phyloP scores from a whole-genome alignment of 2,888 invertebrate species.

The Papilio demoleus region DNA sequence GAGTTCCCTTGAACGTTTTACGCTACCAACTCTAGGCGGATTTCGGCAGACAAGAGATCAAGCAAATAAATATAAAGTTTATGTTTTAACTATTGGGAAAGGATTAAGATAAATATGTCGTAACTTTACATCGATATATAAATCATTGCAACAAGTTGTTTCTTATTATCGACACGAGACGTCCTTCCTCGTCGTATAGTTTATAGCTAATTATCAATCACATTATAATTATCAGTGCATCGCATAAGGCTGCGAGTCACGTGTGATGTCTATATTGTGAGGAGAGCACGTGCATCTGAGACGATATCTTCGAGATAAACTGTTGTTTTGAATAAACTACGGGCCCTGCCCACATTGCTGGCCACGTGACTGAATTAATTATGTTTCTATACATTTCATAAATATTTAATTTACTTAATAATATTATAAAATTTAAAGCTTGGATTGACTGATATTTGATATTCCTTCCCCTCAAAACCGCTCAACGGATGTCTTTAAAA shows the following conservation, averaged over 20 bases:
- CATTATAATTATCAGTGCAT: conserved; percentile 35
- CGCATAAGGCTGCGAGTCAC: conserved; percentile 32
- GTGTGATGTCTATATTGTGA: conserved; percentile 28
- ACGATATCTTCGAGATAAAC: conserved; percentile 31
- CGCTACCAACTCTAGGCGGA: neutral
- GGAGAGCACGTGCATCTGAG: conserved; percentile 28
- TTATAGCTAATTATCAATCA: conserved; percentile 23
- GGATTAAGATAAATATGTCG: neutral
- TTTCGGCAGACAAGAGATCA: no score
- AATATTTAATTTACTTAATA: neutral
- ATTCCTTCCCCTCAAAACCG: no score
- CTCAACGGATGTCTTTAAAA: no score
- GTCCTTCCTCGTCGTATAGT: conserved; percentile 28
- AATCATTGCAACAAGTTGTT: neutral
- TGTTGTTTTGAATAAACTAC: conserved; percentile 30
- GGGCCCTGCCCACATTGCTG: conserved; percentile 24
- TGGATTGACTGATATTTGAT: no score
- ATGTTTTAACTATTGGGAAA: no score
- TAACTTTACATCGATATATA: neutral
- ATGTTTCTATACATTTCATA: neutral
- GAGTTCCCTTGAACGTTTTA: neutral
- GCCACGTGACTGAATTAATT: conserved; percentile 27
- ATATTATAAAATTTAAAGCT: no score
- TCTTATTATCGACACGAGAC: conserved; percentile 25
- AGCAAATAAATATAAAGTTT: no score